phyloP scores from a whole-genome alignment of 2,888 invertebrate species.

The Agapetus fuscipes region DNA sequence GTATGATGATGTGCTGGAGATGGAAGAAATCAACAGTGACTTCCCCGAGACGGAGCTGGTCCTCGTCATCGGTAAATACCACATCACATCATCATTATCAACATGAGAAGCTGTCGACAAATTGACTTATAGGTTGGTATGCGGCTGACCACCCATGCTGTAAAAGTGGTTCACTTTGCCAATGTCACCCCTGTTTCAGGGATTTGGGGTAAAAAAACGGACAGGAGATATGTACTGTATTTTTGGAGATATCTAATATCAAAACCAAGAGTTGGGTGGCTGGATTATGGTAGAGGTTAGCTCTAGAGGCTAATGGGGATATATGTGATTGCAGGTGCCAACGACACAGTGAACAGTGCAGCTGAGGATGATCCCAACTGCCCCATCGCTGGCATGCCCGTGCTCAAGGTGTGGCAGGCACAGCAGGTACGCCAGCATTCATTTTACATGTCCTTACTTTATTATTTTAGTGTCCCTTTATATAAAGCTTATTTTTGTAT shows the following conservation, averaged over 20 bases:
- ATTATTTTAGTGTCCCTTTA: not conserved
- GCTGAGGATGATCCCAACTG: slow-evolving; percentile 87
- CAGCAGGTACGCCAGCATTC: slow-evolving; percentile 52
- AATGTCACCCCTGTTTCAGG: too few species aligned
- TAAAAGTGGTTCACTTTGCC: too few species aligned
- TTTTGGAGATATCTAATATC: too few species aligned
- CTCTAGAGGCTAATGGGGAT: too few species aligned
- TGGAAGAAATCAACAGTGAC: slow-evolving; percentile 88
- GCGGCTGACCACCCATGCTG: too few species aligned
- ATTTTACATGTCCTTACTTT: slow-evolving; percentile 6
- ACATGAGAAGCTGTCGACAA: too few species aligned
- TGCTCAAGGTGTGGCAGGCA: slow-evolving; percentile 78
- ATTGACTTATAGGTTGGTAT: too few species aligned
- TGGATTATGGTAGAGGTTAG: too few species aligned
- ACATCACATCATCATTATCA: too few species aligned
- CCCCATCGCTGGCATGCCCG: slow-evolving; percentile 89
- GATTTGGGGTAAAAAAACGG: too few species aligned
- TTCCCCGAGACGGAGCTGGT: slow-evolving; percentile 77
- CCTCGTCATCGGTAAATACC: slow-evolving; percentile 57
- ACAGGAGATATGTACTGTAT: too few species aligned
- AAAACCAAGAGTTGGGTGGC: too few species aligned
- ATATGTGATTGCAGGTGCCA: slow-evolving; percentile 62
- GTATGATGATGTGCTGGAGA: slow-evolving; percentile 81
- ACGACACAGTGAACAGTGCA: slow-evolving; percentile 86
- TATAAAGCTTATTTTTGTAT: not conserved